Evolutionary conservation across 1,140 invertebrate species (phyloP).

Genomic region (Caenorhabditis tropicalis): DNA sequence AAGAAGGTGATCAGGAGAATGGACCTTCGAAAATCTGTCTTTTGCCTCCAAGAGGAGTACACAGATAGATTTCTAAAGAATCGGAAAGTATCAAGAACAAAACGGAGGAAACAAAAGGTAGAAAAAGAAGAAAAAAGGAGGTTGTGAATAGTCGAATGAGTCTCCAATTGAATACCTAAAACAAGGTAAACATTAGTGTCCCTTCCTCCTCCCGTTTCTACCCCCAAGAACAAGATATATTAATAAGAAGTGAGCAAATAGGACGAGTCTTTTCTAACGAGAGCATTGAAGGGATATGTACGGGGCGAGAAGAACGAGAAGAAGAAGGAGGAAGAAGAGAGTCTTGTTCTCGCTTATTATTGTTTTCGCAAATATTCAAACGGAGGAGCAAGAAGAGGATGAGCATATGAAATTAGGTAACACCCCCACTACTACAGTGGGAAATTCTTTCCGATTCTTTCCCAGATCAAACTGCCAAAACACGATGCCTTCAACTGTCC

Average conservation of each 20-base stretch:
- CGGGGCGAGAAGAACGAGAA: neutral
- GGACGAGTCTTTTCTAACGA: neutral
- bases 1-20: too few species aligned
- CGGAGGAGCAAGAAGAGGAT: neutral
- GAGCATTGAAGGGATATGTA: neutral
- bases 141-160: neutral
- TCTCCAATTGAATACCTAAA: slow-evolving; percentile 37
- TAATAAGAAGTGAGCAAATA: slow-evolving; percentile 44
- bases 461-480: too few species aligned
- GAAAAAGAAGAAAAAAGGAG: neutral
- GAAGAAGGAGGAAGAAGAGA: too few species aligned
- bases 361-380: slow-evolving; percentile 18
- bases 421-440: too few species aligned
- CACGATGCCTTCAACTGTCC: too few species aligned
- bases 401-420: too few species aligned
- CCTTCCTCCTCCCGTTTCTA: neutral
- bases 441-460: too few species aligned
- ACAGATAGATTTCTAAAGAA: too few species aligned
- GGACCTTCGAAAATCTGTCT: too few species aligned
- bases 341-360: slow-evolving; percentile 33
- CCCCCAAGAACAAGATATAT: slow-evolving; percentile 25
- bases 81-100: too few species aligned
- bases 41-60: too few species aligned
- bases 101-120: slow-evolving; percentile 1
- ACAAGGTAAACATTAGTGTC: slow-evolving; percentile 11